Evolutionary conservation across 1,140 invertebrate species (phyloP), one percentile per base, ranked within the genome.

Genomic region (Hypothenemus hampei): DNA sequence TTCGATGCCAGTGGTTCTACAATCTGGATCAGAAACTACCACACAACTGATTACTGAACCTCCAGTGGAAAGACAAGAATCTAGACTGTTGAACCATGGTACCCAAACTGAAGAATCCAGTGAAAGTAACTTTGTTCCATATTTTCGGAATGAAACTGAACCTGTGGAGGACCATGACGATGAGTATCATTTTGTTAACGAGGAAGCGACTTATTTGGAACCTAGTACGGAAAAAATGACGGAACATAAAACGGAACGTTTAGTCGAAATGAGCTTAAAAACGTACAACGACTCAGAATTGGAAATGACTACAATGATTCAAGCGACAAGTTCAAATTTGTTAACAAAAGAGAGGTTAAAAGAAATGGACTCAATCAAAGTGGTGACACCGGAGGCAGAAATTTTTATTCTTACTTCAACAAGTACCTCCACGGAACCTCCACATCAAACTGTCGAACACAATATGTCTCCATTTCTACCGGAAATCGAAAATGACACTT

Each of bases 391-490:
- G 10, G 21, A 20, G 4, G 49, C 7, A 40, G 15, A 37, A 56
- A 26, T 23, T 15, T n/a, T 18, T 10, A 15, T 10, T 13, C 10
- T 39, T 8, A 11, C 36, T 39, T 8, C 10, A 2, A 11, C 11
- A 39, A 10, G 16, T 13, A 43, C 7, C 40, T 18, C 18, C 36
- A 39, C 36, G n/a, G 18, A 43, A n/a, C 31, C 43, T 3, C 26
- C n/a, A 43, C 40, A 61, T 10, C 54, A 53, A 13, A 13, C 31
- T 1, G 10, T 52, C 15, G 43, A 45, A 16, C 49, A 61, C 26
- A 33, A 80, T 59, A 82, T 82, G 80, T 81, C 78, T 52, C 81
- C 81, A 15, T 84, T 80, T 58, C 67, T 82, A 58, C 78, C 81
- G 6, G 81, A 83, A 62, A 69, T 78, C 18, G 79, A 80, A 69